A percentile compares a stretch with the other conserved stretches of the same genome.
These are phyloP conservation scores for Ianthella basta DNA, from an alignment of 37 sponge, comb jelly and placozoan species.

Conservation along the genomic window DNA sequence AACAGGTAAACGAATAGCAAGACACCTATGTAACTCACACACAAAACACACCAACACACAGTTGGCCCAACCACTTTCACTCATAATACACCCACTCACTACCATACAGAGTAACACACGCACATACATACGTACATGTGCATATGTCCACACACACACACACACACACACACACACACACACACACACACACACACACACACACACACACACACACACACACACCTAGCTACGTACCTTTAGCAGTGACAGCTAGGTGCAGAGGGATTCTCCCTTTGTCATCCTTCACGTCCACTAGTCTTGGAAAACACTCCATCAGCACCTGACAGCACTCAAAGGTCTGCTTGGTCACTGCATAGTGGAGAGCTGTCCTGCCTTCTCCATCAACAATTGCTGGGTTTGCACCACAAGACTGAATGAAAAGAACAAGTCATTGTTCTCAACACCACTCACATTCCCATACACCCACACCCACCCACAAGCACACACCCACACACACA, in stretches of 20 bases:
- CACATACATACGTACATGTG: neutral
- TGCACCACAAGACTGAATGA: slow-evolving; percentile 18
- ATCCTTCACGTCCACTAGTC: neutral
- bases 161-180: slow-evolving; percentile 24
- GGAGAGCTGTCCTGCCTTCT: slow-evolving; percentile 78
- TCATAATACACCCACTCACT: neutral
- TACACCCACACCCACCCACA: too few relatives aligned
- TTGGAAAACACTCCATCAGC: slow-evolving; percentile 2
- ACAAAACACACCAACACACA: neutral
- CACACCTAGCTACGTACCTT: slow-evolving; percentile 16
- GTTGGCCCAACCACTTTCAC: neutral
- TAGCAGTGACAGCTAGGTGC: slow-evolving; percentile 28
- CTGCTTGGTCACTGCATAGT: slow-evolving; percentile 65
- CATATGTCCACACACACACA: neutral
- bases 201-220: slow-evolving; percentile 36
- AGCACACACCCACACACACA: too few relatives aligned
- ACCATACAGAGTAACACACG: too few relatives aligned
- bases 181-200: slow-evolving; percentile 23
- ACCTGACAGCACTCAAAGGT: slow-evolving; percentile 51
- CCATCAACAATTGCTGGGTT: slow-evolving; percentile 37
- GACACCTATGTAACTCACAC: neutral
- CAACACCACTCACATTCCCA: too few relatives aligned
- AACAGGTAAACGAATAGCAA: neutral
- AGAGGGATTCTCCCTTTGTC: neutral
- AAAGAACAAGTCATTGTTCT: neutral